Percentiles rank a stretch among this genome's conserved stretches.
phyloP scores from a whole-genome alignment of 2,113 vertebrate species.

The Crotalus tigris region DNA sequence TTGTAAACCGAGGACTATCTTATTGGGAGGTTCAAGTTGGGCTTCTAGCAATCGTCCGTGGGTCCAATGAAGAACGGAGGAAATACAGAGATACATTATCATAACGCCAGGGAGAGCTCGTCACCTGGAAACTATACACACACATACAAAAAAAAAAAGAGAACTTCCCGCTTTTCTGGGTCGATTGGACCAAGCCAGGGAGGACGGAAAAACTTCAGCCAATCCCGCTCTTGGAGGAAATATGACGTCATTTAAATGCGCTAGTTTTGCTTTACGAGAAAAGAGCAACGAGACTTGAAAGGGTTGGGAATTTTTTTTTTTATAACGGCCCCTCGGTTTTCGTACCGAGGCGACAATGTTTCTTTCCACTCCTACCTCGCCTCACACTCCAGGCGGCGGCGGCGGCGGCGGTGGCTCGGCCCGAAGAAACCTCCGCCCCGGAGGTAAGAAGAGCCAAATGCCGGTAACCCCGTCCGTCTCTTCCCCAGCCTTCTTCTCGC shows the following conservation, averaged over 20 bases:
- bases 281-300: rapidly evolving
- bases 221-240: not conserved
- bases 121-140: not conserved
- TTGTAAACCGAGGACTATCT: no score
- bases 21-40: not conserved
- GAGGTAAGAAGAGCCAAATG: slow-evolving; percentile 52
- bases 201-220: not conserved
- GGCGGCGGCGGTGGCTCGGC: slow-evolving; percentile 20
- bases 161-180: not conserved
- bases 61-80: not conserved
- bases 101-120: not conserved
- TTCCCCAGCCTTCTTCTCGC: slow-evolving; percentile 67
- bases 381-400: slow-evolving; percentile 55
- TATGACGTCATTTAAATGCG: not conserved
- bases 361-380: slow-evolving; percentile 49
- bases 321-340: rapidly evolving
- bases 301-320: not conserved
- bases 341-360: slow-evolving; percentile 53
- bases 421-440: slow-evolving; percentile 57
- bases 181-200: not conserved
- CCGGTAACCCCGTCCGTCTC: slow-evolving; percentile 24
- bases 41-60: not conserved
- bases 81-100: not conserved
- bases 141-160: rapidly evolving
- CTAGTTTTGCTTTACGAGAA: no score